phyloP scores from a whole-genome alignment of 1,140 invertebrate genomes.

The Drosophila virilis region DNA sequence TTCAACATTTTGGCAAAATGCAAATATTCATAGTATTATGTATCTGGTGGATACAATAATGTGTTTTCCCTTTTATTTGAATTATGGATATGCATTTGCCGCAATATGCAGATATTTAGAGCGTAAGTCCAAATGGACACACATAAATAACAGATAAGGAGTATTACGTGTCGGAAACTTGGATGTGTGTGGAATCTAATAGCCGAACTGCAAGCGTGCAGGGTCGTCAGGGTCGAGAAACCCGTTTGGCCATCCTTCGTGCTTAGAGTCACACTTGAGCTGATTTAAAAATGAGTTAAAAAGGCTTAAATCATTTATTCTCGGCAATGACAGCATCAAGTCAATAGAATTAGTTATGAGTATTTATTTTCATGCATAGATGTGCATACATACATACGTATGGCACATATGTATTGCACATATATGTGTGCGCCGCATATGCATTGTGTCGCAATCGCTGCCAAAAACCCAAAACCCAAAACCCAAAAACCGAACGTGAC shows the following conservation, averaged over 20 bases:
- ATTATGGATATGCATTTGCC: constrained; percentile 7
- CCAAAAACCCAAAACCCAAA: constrained; percentile 31
- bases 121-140: background rate
- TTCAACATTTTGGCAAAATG: background rate
- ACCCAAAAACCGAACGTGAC: constrained; percentile 48
- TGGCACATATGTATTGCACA: background rate
- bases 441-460: constrained; percentile 43
- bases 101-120: constrained; percentile 6
- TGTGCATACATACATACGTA: background rate
- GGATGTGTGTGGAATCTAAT: background rate
- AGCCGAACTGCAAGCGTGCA: too few species aligned
- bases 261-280: constrained; percentile 3
- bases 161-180: too few species aligned
- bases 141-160: background rate
- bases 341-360: constrained; percentile 18
- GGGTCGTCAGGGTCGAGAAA: background rate
- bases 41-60: background rate
- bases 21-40: constrained; percentile 10
- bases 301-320: constrained; percentile 32
- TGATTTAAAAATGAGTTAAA: constrained; percentile 10
- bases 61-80: constrained; percentile 6
- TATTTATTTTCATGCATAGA: constrained; percentile 2
- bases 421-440: constrained; percentile 19
- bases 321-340: constrained; percentile 36
- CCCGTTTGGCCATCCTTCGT: constrained; percentile 14